phyloP scores from a whole-genome alignment of 2,888 invertebrate genomes.

The Maniola hyperantus region DNA sequence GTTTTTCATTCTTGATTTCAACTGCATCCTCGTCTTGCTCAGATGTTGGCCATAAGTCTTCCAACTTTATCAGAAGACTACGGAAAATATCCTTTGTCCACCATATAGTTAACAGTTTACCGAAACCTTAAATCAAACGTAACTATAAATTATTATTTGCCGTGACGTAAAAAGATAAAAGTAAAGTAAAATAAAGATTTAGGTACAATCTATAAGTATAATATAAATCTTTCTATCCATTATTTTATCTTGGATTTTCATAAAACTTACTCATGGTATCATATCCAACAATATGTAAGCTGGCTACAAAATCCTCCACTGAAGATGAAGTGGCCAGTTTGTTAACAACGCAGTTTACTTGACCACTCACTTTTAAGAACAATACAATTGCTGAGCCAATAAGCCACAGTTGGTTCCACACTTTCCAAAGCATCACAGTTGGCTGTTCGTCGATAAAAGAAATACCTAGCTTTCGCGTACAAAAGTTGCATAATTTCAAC shows the following conservation, averaged over 20 bases:
- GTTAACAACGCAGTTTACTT: slow-evolving; percentile 54
- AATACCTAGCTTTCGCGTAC: slow-evolving; percentile 54
- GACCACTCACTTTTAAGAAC: slow-evolving; percentile 45
- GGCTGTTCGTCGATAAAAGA: slow-evolving; percentile 56
- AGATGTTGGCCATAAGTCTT: slow-evolving; percentile 63
- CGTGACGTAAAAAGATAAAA: no score
- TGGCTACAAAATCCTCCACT: slow-evolving; percentile 59
- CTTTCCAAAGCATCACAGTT: slow-evolving; percentile 42
- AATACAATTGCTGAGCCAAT: slow-evolving; percentile 49
- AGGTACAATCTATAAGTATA: no score
- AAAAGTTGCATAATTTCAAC: slow-evolving; percentile 55
- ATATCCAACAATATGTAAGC: slow-evolving; percentile 66
- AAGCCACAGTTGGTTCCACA: slow-evolving; percentile 44
- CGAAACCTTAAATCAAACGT: slow-evolving; percentile 51
- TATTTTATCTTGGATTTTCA: background rate
- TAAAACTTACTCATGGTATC: slow-evolving; percentile 60
- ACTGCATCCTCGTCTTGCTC: slow-evolving; percentile 51
- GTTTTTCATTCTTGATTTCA: slow-evolving; percentile 57
- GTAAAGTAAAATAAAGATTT: no score
- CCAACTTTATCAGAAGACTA: slow-evolving; percentile 59
- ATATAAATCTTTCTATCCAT: no score
- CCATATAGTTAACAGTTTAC: slow-evolving; percentile 64
- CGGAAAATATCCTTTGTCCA: slow-evolving; percentile 60
- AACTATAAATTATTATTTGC: background rate
- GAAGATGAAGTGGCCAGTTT: slow-evolving; percentile 52